Evolutionary conservation across 2,888 invertebrate species (phyloP).

Genomic region (Ischnus inquisitorius): DNA sequence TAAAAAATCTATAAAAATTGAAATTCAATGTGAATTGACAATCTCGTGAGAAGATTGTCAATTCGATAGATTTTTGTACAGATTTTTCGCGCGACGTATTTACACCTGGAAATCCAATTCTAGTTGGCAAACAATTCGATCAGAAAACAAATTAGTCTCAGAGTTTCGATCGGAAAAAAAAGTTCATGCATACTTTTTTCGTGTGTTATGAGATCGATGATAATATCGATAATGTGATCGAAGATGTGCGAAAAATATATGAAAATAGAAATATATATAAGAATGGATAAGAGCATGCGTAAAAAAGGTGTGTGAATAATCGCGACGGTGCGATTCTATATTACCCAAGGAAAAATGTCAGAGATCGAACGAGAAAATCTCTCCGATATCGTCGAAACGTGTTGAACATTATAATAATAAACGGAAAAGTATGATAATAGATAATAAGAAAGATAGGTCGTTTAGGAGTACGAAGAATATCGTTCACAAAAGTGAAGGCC

Average conservation of each 20-base stretch:
- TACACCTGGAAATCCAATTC: neutral
- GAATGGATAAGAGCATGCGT: conserved; percentile 59
- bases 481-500: conserved; percentile 23
- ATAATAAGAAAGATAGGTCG: conserved; percentile 23
- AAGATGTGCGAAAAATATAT: conserved; percentile 4
- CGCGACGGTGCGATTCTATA: conserved; percentile 44
- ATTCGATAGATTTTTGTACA: no score
- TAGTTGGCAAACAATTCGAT: neutral
- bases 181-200: conserved; percentile 54
- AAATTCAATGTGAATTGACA: no score
- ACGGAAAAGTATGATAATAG: conserved; percentile 14
- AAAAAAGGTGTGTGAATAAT: conserved; percentile 38
- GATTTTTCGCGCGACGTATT: no score
- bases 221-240: conserved; percentile 4
- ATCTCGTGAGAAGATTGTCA: no score
- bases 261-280: conserved; percentile 20
- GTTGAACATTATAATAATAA: conserved; percentile 19
- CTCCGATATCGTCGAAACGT: neutral
- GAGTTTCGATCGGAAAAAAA: conserved; percentile 13
- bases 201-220: conserved; percentile 36
- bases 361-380: conserved; percentile 11
- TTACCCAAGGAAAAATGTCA: conserved; percentile 31
- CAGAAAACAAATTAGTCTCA: neutral
- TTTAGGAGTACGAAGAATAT: conserved; percentile 34
- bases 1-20: no score